These are phyloP conservation scores for Ovis canadensis DNA, from an alignment of 2,113 vertebrate species.

Conservation along the genomic window DNA sequence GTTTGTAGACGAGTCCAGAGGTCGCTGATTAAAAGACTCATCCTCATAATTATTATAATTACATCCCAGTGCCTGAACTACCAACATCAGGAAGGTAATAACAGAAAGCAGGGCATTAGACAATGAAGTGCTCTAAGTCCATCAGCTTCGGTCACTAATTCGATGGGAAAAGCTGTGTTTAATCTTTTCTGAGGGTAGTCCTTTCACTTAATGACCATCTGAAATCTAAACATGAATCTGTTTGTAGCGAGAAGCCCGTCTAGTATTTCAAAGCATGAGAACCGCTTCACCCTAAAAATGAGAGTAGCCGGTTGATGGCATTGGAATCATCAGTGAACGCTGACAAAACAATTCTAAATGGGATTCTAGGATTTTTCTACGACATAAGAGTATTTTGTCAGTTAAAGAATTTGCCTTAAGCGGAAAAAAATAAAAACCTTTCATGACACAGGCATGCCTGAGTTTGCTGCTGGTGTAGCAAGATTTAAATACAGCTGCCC, in stretches of 20 bases:
- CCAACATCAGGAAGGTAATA: neutral
- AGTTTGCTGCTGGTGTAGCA: neutral
- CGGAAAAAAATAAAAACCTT: neutral
- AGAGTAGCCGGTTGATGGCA: rapidly evolving
- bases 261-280: neutral
- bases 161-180: neutral
- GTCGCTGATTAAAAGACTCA: constrained; percentile 70
- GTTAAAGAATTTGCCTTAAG: neutral
- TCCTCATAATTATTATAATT: constrained; percentile 73
- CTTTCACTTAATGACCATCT: neutral
- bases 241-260: neutral
- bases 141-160: neutral
- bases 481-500: neutral
- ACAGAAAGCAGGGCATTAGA: constrained; percentile 28
- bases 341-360: neutral
- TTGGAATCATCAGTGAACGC: neutral
- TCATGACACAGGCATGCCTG: no score
- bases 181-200: neutral
- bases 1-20: constrained; percentile 49
- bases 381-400: neutral
- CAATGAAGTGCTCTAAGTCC: constrained; percentile 24
- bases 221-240: neutral
- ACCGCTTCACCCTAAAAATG: neutral
- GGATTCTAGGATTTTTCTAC: neutral
- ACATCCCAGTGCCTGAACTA: constrained; percentile 43